Evolutionary conservation across 92 coral and sea anemone genomes (phyloP), one percentile per base, ranked within the genome.

Genomic region (Palythoa caribaeorum): DNA sequence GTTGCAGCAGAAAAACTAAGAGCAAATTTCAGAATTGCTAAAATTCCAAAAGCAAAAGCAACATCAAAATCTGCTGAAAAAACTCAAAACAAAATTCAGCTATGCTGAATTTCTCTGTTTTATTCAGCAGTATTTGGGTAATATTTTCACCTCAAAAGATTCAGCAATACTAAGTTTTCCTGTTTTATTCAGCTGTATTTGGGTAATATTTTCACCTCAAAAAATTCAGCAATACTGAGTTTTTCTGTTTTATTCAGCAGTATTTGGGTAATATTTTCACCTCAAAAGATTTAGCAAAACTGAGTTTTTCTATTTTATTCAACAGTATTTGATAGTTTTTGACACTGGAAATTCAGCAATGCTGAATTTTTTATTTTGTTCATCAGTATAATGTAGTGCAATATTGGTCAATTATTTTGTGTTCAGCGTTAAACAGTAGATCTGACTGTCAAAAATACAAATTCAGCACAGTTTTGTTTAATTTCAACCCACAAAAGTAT

Each of bases 391-490:
- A 71, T 71, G 48, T 71, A 15, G 80, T 76, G 80, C 63, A 51
- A 50, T 51, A 20, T 76, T 50, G 80, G 55, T 76, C 40, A 76
- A 50, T 76, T 76, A 21, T 76, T 76, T 76, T 76, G 80, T 76
- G 80, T 21, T 76, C 80, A 76, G 83, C 71, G 35, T 78, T 54
- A 78, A 78, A 78, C 69, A 78, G 83, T 37, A 78, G 12, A 54
- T 36, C 83, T 57, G 83, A 78, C 83, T 57, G 51, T 70, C 70
- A 78, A 78, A 76, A 78, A 54, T 36, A 78, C 48, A 55, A 78
- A 78, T 51, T 74, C 79, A 74, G 79, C 79, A 74, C 79, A 74
- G 59, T n/a, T 74, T 47, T 74, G 13, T 74, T 74, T 74, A 51
- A 76, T 76, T 54, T 78, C 50, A 78, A 55, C 71, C 83, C 83